phyloP scores from a whole-genome alignment of 2,797 vertebrate species.

The Galagoides demidoff region DNA sequence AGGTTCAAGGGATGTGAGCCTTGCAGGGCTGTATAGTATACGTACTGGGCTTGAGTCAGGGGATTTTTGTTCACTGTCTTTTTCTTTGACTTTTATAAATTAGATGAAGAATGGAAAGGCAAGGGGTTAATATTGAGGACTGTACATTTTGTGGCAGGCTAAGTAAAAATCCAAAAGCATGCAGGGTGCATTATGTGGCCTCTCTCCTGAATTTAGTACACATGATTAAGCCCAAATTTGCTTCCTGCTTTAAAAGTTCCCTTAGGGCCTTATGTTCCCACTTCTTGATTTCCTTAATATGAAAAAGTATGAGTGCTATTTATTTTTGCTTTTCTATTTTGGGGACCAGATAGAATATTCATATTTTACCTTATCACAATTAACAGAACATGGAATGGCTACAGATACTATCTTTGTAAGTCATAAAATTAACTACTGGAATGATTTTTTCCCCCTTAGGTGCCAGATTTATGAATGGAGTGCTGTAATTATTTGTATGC shows the following conservation, averaged over 20 bases:
- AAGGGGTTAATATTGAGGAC: background rate
- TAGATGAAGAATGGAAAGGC: background rate
- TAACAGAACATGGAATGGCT: slow-evolving; percentile 76
- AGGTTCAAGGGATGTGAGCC: background rate
- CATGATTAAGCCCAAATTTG: slow-evolving; percentile 53
- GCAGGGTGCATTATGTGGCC: background rate
- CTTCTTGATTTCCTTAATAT: slow-evolving; percentile 54
- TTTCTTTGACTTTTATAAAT: slow-evolving; percentile 55
- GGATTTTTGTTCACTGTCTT: background rate
- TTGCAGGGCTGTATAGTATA: background rate
- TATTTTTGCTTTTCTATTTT: slow-evolving; percentile 73
- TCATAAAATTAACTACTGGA: slow-evolving; percentile 74
- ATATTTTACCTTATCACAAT: slow-evolving; percentile 69
- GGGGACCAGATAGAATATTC: slow-evolving; percentile 62
- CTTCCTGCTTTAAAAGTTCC: slow-evolving; percentile 58
- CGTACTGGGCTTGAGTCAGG: background rate
- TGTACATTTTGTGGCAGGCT: slow-evolving; percentile 46
- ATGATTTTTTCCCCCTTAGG: slow-evolving; percentile 79
- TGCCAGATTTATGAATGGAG: slow-evolving; percentile 72
- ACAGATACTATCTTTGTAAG: slow-evolving; percentile 79
- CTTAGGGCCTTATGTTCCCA: background rate
- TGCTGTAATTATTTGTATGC: slow-evolving; percentile 66
- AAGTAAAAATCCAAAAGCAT: background rate
- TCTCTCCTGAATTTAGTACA: slow-evolving; percentile 34
- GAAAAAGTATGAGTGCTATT: slow-evolving; percentile 71